Evolutionary conservation across 1,140 invertebrate genomes (phyloP).

Genomic region (Bemisia tabaci): DNA sequence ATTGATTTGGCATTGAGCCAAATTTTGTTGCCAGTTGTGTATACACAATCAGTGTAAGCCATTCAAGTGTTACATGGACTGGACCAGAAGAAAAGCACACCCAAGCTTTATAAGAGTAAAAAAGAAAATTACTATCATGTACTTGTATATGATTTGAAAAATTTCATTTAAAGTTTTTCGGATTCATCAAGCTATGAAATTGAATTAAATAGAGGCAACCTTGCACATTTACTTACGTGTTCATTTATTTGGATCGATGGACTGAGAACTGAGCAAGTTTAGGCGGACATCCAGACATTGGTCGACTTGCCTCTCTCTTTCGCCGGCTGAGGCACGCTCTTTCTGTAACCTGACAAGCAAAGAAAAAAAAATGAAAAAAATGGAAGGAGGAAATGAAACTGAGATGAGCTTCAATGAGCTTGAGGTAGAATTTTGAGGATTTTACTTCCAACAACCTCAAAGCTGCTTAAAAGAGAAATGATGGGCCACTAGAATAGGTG

Average conservation of each 20-base stretch:
- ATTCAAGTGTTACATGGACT: too few relatives aligned
- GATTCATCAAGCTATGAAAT: not conserved
- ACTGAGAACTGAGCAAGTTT: not conserved
- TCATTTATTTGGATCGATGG: not conserved
- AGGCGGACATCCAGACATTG: not conserved
- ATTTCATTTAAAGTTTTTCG: not conserved
- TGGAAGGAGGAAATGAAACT: too few relatives aligned
- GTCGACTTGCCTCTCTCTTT: not conserved
- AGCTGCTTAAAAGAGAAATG: too few relatives aligned
- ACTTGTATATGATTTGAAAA: not conserved
- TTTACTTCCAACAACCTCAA: too few relatives aligned
- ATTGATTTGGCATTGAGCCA: too few relatives aligned
- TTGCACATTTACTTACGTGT: too few relatives aligned
- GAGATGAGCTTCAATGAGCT: too few relatives aligned
- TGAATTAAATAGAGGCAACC: not conserved
- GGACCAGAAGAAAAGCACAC: not conserved
- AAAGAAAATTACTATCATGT: not conserved
- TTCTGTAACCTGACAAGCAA: not conserved
- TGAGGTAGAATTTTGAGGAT: too few relatives aligned
- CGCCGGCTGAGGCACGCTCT: not conserved
- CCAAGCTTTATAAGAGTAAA: not conserved
- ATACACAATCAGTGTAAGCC: too few relatives aligned
- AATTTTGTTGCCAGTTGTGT: too few relatives aligned
- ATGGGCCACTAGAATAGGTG: too few relatives aligned
- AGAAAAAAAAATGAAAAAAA: not conserved